Evolutionary conservation across 2,888 invertebrate species (phyloP).

Genomic region (Agriopis aurantiaria): DNA sequence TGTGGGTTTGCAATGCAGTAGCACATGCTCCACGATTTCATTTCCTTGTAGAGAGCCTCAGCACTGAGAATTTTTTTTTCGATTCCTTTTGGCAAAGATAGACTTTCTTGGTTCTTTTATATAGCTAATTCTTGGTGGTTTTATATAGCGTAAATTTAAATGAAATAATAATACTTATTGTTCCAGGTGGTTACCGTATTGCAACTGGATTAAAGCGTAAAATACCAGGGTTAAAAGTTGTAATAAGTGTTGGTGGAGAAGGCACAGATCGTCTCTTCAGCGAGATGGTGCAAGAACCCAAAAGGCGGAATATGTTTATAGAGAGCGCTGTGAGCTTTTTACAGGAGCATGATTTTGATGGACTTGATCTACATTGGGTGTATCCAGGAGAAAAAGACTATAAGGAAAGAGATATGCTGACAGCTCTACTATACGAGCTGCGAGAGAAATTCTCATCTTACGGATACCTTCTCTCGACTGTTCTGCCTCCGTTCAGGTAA

Average conservation of each 20-base stretch:
- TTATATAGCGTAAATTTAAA: neutral
- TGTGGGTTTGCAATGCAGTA: too few relatives aligned
- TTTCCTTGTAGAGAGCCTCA: too few relatives aligned
- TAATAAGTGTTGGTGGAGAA: constrained; percentile 92
- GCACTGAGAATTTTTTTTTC: neutral
- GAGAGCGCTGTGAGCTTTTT: constrained; percentile 88
- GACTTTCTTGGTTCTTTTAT: too few relatives aligned
- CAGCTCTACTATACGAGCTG: constrained; percentile 86
- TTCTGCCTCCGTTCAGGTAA: constrained; percentile 86
- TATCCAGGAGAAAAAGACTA: constrained; percentile 87
- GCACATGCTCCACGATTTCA: too few relatives aligned
- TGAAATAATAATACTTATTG: neutral
- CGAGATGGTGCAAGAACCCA: constrained; percentile 86
- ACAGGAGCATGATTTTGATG: constrained; percentile 91
- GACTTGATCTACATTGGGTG: constrained; percentile 93
- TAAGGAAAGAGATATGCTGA: constrained; percentile 85
- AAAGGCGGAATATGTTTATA: constrained; percentile 86
- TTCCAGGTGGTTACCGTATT: constrained; percentile 90
- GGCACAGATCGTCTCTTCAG: constrained; percentile 87
- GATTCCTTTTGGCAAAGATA: neutral
- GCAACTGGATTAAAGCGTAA: constrained; percentile 89
- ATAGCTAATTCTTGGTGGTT: neutral
- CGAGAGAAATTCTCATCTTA: constrained; percentile 86
- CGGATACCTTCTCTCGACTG: constrained; percentile 86
- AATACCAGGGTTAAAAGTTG: constrained; percentile 89